These are phyloP conservation scores for Otis tarda DNA, from an alignment of 2,113 vertebrate genomes.

Conservation along the genomic window DNA sequence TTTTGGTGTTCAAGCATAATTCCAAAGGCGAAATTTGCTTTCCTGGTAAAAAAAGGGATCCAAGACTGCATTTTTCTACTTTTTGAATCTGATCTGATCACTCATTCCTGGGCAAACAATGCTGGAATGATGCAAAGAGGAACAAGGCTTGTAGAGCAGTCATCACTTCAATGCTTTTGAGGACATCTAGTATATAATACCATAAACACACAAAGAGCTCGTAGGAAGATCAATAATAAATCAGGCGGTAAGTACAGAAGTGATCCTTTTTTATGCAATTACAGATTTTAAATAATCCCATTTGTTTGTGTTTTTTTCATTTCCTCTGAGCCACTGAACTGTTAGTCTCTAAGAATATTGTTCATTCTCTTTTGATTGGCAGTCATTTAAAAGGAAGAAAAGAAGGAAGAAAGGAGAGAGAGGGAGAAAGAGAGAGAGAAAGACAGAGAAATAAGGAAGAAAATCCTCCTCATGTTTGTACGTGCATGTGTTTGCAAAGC, in stretches of 20 bases:
- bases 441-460: background rate
- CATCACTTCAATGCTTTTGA: background rate
- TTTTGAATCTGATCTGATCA: background rate
- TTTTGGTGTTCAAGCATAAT: background rate
- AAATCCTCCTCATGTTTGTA: background rate
- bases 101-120: background rate
- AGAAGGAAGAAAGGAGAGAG: background rate
- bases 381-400: background rate
- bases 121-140: background rate
- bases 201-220: background rate
- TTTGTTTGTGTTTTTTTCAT: background rate
- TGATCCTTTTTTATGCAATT: background rate
- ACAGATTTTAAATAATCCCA: background rate
- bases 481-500: background rate
- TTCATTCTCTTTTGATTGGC: background rate
- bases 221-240: background rate
- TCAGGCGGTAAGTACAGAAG: background rate
- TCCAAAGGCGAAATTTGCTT: background rate
- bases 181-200: background rate
- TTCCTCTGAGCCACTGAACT: background rate
- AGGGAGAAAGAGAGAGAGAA: background rate
- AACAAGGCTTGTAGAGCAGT: background rate
- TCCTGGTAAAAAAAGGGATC: background rate
- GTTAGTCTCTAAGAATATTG: background rate
- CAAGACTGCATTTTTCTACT: background rate